Evolutionary conservation across 2,113 vertebrate genomes (phyloP).

Genomic region (Pteronura brasiliensis): DNA sequence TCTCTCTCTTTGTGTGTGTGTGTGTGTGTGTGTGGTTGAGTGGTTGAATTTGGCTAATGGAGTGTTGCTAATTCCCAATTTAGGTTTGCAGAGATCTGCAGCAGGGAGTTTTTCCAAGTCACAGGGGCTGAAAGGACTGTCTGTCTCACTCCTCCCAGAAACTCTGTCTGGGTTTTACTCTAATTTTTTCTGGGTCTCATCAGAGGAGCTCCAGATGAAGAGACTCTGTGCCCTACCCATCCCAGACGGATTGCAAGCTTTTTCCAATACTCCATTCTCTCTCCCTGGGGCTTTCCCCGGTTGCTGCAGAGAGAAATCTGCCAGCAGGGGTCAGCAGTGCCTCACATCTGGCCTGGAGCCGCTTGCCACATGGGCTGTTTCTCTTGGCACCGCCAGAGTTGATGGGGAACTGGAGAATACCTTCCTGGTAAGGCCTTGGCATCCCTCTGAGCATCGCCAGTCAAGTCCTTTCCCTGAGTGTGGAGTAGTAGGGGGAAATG

Average conservation of each 20-base stretch:
- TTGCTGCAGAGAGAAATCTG: not conserved
- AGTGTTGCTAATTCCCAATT: constrained; percentile 27
- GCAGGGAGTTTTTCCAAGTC: constrained; percentile 1
- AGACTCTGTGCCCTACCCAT: not conserved
- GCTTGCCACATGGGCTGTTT: not conserved
- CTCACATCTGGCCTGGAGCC: not conserved
- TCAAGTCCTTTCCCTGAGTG: not conserved
- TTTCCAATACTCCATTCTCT: constrained; percentile 19
- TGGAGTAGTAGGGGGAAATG: not conserved
- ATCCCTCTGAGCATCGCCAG: not conserved
- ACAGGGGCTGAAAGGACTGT: not conserved
- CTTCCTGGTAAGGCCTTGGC: not conserved
- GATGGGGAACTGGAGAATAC: not conserved
- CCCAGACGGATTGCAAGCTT: not conserved
- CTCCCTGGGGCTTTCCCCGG: not conserved
- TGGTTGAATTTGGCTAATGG: not conserved
- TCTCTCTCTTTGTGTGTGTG: too few species aligned
- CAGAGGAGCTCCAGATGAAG: constrained; percentile 25
- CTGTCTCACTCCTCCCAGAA: constrained; percentile 48
- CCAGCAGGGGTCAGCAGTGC: constrained; percentile 67
- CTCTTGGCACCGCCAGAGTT: not conserved
- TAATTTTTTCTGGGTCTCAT: constrained; percentile 41
- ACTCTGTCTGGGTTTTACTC: constrained; percentile 50
- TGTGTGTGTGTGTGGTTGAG: rapidly evolving
- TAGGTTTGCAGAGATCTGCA: not conserved